Conservation (phyloP, 2,888 invertebrate genomes). For the Deilephila elpenor region DNA sequence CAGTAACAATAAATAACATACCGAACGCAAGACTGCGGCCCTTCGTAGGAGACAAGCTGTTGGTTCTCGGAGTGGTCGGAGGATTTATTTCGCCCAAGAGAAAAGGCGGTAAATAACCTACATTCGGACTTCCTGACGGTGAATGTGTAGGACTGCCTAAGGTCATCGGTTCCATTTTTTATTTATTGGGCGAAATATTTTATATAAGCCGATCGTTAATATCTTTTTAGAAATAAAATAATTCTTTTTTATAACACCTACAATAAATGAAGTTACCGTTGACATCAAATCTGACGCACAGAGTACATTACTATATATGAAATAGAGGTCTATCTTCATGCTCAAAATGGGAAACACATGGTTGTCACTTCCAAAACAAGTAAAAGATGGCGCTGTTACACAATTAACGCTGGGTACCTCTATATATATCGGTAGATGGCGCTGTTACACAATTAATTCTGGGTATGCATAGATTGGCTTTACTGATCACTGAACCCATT, state of each 20-base stretch:
- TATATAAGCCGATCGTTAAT: neutral
- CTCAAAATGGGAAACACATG: too few species aligned
- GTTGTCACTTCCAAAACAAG: too few species aligned
- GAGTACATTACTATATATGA: too few species aligned
- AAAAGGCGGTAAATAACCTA: constrained; percentile 91
- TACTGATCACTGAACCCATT: too few species aligned
- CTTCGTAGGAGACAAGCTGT: constrained; percentile 86
- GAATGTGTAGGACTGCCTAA: constrained; percentile 91
- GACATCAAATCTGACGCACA: neutral
- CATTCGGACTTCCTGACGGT: constrained; percentile 87
- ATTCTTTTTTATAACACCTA: neutral
- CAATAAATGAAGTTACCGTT: constrained; percentile 1
- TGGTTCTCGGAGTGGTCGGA: constrained; percentile 83
- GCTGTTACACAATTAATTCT: too few species aligned
- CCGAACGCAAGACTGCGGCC: constrained; percentile 84
- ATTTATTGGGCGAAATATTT: neutral
- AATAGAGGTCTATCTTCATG: too few species aligned
- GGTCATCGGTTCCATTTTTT: constrained; percentile 92
- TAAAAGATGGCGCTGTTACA: too few species aligned
- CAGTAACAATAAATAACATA: constrained; percentile 59
- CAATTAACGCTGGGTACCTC: too few species aligned
- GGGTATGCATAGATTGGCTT: too few species aligned
- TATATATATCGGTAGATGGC: too few species aligned
- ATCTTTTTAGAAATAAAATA: neutral
- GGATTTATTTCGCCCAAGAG: constrained; percentile 89